phyloP scores from a whole-genome alignment of 2,888 invertebrate species.

The Macrosoma leucophasiata region DNA sequence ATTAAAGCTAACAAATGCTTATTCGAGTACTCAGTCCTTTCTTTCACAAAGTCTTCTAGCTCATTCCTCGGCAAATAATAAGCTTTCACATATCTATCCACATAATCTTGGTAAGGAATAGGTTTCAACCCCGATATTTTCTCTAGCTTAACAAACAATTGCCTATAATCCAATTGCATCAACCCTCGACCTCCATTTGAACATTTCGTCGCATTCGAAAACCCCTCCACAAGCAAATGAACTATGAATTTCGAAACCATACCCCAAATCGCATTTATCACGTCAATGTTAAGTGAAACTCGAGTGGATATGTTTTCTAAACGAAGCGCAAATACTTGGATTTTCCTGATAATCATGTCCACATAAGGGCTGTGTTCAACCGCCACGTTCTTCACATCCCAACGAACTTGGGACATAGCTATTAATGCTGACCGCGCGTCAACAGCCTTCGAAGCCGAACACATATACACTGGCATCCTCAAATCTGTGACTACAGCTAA shows the following conservation, averaged over 20 bases:
- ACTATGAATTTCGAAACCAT: conserved; percentile 90
- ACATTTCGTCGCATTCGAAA: conserved; percentile 93
- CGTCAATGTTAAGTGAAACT: conserved; percentile 82
- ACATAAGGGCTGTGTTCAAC: conserved; percentile 95
- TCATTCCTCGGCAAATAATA: conserved; percentile 94
- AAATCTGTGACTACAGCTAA: conserved; percentile 83
- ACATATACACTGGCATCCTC: conserved; percentile 90
- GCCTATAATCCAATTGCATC: conserved; percentile 98
- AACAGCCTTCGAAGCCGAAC: conserved; percentile 86
- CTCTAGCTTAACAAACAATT: conserved; percentile 93
- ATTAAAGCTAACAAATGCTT: conserved; percentile 91
- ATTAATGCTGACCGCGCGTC: conserved; percentile 84
- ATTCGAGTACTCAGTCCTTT: conserved; percentile 90
- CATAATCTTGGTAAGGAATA: conserved; percentile 90
- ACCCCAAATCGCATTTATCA: conserved; percentile 87
- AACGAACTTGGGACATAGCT: conserved; percentile 94
- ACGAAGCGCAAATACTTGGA: conserved; percentile 86
- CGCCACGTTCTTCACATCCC: conserved; percentile 96
- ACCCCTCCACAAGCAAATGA: conserved; percentile 94
- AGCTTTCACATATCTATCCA: conserved; percentile 96
- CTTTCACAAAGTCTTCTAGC: conserved; percentile 91
- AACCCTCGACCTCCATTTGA: conserved; percentile 96
- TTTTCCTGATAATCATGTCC: conserved; percentile 83
- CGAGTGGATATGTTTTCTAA: conserved; percentile 82
- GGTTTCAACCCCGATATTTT: conserved; percentile 89